Conservation (phyloP, 2,113 vertebrate genomes). For the Trichechus manatus region DNA sequence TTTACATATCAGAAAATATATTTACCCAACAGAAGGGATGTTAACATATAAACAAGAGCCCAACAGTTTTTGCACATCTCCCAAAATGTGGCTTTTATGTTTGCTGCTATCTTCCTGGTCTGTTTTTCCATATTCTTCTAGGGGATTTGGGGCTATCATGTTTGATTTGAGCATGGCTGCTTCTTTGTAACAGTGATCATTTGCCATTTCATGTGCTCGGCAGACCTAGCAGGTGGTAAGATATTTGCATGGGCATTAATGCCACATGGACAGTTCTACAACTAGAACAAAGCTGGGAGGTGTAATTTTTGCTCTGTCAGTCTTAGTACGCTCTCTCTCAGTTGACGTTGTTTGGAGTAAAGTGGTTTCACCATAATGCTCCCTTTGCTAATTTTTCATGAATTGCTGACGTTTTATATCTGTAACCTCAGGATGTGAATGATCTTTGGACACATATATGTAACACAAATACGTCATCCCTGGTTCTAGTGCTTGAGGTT, state of each 20-base stretch:
- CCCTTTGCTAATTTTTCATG: slow-evolving; percentile 38
- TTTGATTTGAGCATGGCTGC: background rate
- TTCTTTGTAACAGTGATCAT: background rate
- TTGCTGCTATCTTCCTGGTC: background rate
- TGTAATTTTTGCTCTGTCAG: background rate
- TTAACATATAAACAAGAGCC: slow-evolving; percentile 2
- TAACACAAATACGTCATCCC: background rate
- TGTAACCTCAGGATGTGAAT: slow-evolving; percentile 2
- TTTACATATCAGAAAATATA: slow-evolving; percentile 62
- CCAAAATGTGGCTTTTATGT: background rate
- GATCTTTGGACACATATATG: background rate
- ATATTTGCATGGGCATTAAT: background rate
- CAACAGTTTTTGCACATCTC: background rate
- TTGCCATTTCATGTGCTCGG: background rate
- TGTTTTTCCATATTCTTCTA: background rate
- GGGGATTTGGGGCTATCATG: background rate
- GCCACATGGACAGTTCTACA: background rate
- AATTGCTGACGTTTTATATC: background rate
- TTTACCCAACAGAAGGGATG: background rate
- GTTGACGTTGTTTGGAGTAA: slow-evolving; percentile 30
- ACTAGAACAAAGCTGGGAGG: background rate
- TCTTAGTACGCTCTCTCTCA: background rate
- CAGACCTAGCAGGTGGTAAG: background rate
- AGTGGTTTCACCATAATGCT: slow-evolving; percentile 14
- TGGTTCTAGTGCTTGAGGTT: background rate